Conservation (phyloP, 2,113 vertebrate species). For the Nycticebus coucang region DNA sequence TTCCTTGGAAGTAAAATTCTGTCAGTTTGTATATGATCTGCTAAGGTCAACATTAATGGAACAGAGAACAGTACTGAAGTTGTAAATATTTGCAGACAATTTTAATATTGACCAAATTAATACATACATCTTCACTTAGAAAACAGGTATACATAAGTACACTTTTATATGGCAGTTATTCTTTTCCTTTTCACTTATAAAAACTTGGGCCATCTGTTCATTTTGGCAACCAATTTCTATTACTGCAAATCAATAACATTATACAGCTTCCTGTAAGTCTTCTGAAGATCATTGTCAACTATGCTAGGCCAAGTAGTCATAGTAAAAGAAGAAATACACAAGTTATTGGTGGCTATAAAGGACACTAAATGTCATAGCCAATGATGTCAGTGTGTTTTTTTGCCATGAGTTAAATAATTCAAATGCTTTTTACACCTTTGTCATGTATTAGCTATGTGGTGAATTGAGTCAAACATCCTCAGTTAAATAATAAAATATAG, state of each 20-base stretch:
- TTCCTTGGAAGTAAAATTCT: not conserved
- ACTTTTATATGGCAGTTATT: not conserved
- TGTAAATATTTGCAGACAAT: not conserved
- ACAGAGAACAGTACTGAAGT: not conserved
- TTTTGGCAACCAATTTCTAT: not conserved
- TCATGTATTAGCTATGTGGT: not conserved
- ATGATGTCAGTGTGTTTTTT: not conserved
- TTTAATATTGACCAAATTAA: not conserved
- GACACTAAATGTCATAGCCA: not conserved
- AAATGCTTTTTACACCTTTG: not conserved
- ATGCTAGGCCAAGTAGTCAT: not conserved
- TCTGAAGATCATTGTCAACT: not conserved
- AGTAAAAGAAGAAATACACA: not conserved
- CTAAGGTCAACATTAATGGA: not conserved
- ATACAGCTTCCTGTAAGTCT: not conserved
- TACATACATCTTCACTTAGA: not conserved
- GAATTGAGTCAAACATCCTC: not conserved
- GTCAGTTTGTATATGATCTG: not conserved
- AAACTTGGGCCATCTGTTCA: not conserved
- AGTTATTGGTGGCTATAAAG: not conserved
- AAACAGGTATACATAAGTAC: not conserved
- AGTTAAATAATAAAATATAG: slow-evolving; percentile 20
- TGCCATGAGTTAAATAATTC: not conserved
- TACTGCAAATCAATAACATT: not conserved
- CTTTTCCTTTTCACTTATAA: not conserved